Percentiles rank a stretch among this genome's conserved stretches.
These are phyloP conservation scores for Tuberolachnus salignus DNA, from an alignment of 2,888 invertebrate genomes.

Conservation along the genomic window DNA sequence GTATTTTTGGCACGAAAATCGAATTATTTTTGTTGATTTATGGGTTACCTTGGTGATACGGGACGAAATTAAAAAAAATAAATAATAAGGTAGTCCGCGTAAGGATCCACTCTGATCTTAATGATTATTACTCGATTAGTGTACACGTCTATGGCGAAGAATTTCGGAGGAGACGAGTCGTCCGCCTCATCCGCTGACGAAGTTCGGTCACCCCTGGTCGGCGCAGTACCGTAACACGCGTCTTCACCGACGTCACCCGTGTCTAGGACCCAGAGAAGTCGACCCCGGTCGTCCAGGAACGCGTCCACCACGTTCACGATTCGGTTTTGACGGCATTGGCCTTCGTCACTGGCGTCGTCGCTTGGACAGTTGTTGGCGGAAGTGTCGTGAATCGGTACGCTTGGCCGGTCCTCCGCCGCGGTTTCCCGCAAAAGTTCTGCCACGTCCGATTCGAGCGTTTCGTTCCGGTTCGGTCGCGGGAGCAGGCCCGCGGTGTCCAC, in stretches of 20 bases:
- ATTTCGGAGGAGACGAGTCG: neutral
- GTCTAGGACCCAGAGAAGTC: slow-evolving; percentile 25
- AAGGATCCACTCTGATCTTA: neutral
- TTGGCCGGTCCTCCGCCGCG: no score
- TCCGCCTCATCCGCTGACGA: neutral
- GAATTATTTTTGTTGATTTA: no score
- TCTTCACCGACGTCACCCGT: neutral
- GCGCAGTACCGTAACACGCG: neutral
- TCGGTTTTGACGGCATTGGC: neutral
- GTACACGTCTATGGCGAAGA: slow-evolving; percentile 18
- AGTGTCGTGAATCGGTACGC: neutral
- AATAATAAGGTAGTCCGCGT: neutral
- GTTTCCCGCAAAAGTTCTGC: no score
- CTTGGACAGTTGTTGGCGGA: no score
- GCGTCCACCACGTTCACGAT: slow-evolving; percentile 13
- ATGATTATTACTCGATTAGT: slow-evolving; percentile 14
- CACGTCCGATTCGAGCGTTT: no score
- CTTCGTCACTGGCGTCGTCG: no score
- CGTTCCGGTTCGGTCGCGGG: no score
- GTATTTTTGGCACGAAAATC: no score
- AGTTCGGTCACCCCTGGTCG: no score
- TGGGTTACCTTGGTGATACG: neutral
- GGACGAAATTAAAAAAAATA: neutral
- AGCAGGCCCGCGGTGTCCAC: neutral
- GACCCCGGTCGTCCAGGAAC: slow-evolving; percentile 22